Base-by-base conservation (phyloP, 2,888 invertebrate species). In the Drosophila picticornis region DNA sequence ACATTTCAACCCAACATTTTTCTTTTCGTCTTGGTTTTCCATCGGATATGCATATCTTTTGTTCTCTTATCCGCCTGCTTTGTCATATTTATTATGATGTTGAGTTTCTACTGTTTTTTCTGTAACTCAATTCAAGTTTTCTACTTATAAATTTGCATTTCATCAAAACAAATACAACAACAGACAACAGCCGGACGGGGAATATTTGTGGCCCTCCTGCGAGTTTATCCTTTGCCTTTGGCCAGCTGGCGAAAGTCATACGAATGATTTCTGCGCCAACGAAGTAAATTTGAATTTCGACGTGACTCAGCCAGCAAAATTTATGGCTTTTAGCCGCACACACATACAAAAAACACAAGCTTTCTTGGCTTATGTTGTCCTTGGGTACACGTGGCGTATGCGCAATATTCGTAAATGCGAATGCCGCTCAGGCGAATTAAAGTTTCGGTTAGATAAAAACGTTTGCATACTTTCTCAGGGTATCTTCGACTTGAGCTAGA, bases 201-300 rank as follows among this genome's bases (percentile, higher is more conserved):
- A 70, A 29, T 69, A 16, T 46, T 62, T 74, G 46, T 58, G 59
- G 57, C 62, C 56, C 52, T 55, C 32, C n/a, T 57, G 46, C 29
- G 62, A 59, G 40, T 27, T 34, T 73, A 71, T 77, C 71, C 64
- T 40, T 62, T 71, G 63, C 43, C 48, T 31, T 22, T 51, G 40
- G 51, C 46, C 78, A 74, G 68, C 68, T 69, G 66, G 62, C 36
- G 59, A 68, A 56, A 68, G 43, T 43, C 61, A 48, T 62, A 29
- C 59, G 32, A 72, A 68, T 59, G 71, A 75, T 72, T 67, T 62
- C 57, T 70, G 36, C 60, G 67, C 62, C 77, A 69, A 64, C 57
- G 40, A 83, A 75, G 75, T 77, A 79, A 81, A 89, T 89, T 84
- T 76, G 73, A 87, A 84, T 87, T 84, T 87, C 70, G 62, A 78